These are phyloP conservation scores for Syrphus vitripennis DNA, from an alignment of 2,888 invertebrate genomes.

Conservation along the genomic window DNA sequence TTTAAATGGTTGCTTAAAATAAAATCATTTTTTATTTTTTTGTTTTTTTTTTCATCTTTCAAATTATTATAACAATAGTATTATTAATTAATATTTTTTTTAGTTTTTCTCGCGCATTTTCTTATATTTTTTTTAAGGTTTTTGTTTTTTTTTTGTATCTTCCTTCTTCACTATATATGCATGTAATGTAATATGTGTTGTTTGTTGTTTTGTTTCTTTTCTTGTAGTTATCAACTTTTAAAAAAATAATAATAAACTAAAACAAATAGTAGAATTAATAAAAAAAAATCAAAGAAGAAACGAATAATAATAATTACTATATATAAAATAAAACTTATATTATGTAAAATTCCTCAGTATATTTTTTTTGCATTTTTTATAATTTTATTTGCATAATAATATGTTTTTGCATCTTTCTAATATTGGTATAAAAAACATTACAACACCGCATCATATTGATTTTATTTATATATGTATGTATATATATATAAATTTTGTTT, in stretches of 20 bases:
- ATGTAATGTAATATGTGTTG: constrained; percentile 67
- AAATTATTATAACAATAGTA: constrained; percentile 72
- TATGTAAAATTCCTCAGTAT: constrained; percentile 68
- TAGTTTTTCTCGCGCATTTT: constrained; percentile 57
- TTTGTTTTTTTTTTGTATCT: constrained; percentile 35
- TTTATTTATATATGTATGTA: constrained; percentile 45
- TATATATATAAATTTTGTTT: constrained; percentile 41
- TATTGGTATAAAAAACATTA: constrained; percentile 72
- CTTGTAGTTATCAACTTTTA: constrained; percentile 63
- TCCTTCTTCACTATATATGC: constrained; percentile 68
- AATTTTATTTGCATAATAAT: constrained; percentile 36
- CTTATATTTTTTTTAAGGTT: constrained; percentile 47
- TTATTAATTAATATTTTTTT: constrained; percentile 66
- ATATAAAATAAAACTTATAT: constrained; percentile 72
- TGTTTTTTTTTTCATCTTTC: constrained; percentile 57
- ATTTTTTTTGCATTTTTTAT: constrained; percentile 54
- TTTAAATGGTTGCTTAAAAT: constrained; percentile 77
- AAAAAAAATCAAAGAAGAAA: constrained; percentile 59
- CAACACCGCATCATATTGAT: constrained; percentile 65
- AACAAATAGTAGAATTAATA: constrained; percentile 65
- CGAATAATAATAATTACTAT: constrained; percentile 44
- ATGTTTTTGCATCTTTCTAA: constrained; percentile 68
- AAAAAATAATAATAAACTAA: constrained; percentile 53
- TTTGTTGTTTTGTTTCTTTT: constrained; percentile 46
- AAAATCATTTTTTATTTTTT: constrained; percentile 65